A percentile compares a stretch with the other conserved stretches of the same genome.
Evolutionary conservation across 1,140 invertebrate species (phyloP).

Genomic region (Atta cephalotes): DNA sequence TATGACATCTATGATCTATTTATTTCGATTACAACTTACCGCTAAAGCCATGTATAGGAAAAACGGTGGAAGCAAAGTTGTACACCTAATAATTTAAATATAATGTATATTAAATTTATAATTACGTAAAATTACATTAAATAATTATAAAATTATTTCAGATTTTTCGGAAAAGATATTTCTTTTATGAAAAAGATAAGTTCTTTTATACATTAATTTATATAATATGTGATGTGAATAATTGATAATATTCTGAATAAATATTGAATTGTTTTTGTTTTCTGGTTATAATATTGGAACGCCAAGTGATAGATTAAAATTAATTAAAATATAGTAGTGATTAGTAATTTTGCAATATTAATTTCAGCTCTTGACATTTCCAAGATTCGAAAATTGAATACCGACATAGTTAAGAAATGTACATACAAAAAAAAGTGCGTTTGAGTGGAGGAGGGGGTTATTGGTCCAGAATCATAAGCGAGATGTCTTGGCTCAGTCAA

Average conservation of each 20-base stretch:
- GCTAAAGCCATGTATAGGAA: no score
- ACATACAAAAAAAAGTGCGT: not conserved
- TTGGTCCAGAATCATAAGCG: slow-evolving; percentile 53
- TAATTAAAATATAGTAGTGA: not conserved
- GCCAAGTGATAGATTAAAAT: not conserved
- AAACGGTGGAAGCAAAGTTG: no score
- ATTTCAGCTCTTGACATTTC: not conserved
- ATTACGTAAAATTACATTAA: not conserved
- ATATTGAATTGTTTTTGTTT: not conserved
- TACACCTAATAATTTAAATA: not conserved
- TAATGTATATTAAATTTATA: not conserved
- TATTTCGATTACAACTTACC: no score
- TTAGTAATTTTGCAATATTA: not conserved
- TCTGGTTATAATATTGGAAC: not conserved
- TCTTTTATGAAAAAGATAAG: not conserved
- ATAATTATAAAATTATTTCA: not conserved
- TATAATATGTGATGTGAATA: not conserved
- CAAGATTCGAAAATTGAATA: not conserved
- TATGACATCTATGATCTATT: no score
- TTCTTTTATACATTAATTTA: not conserved
- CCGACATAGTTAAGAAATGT: not conserved
- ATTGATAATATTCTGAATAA: not conserved
- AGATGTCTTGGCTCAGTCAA: slow-evolving; percentile 35
- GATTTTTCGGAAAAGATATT: not conserved
- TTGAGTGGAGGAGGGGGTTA: not conserved